Base-by-base conservation (phyloP, 2,888 invertebrate species). In the Drosophila koepferae region DNA sequence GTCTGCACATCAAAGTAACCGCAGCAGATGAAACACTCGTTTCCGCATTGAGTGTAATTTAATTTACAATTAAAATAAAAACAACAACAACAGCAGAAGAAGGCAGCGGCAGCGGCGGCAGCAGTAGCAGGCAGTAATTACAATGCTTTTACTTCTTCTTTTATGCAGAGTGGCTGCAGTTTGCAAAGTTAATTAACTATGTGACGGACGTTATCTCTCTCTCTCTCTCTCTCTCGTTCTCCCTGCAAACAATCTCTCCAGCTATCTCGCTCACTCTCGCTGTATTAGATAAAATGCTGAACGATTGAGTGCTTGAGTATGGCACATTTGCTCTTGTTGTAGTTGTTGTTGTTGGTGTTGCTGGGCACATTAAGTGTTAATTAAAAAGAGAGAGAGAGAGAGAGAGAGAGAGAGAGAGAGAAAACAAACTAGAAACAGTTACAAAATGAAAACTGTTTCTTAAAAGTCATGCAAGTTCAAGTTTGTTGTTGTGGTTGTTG, bases 401-500 rank as follows among this genome's bases (percentile, higher is more conserved):
- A 28, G 28, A 28, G 16, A 31, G 28, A 3, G 28, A 28, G 6
- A 28, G 28, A 28, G 28, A 28, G 3, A 23, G 23, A 23, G 4
- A 28, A 28, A 28, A 28, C 6, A 18, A 49, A 77, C 74, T 77
- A 80, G 77, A 89, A 86, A 87, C 85, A 87, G 89, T 82, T 87
- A 84, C 75, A 77, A 89, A 84, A 84, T 68, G 80, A 80, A 81
- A 75, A 76, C 74, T 80, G 87, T 68, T 77, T 81, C 76, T 66
- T 49, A 69, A 74, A 86, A 84, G 83, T 81, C 87, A 72, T 54
- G 68, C 87, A 85, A 89, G 89, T 85, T 85, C 85, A 89, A 89
- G 85, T 85, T 86, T 83, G 70, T 63, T 73, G 48, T 64, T 70
- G 51, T 44, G 71, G 55, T 62, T 67, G 64, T 64, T 71, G 58